Base-by-base conservation (phyloP, 2,888 invertebrate species). In the Amphipoea oculea region DNA sequence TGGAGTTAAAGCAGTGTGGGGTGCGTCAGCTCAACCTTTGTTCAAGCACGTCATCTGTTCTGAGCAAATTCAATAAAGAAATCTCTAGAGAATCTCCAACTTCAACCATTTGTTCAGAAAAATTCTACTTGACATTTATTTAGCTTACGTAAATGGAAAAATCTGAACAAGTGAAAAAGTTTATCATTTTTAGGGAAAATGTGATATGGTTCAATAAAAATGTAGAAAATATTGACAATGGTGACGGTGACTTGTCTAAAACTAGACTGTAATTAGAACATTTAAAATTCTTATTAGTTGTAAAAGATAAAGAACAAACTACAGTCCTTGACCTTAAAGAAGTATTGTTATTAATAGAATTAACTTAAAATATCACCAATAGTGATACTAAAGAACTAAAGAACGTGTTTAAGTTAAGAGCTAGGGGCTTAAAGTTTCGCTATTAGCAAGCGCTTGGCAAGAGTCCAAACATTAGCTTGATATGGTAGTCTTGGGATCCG, bases 371-470 rank as follows among this genome's bases (percentile, higher is more conserved):
- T 68, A 36, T 40, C 17, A 65, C 20, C 54, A 78, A 72, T 82
- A 40, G 54, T 73, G 65, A 72, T 62, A 71, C 12, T 71, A 74
- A 73, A 54, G 23, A 69, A 51, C 62, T 68, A 71, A 20, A 63
- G 60, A 79, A 82, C 76, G 84, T 82, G 85, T 80, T 73, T 70
- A 60, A 83, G 76, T 76, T 66, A 79, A 72, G 65, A 76, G 20
- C n/a, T 54, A 23, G 11, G 51, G 45, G 40, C 67, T 77, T 74
- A 66, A 84, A 82, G 72, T 86, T 79, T 76, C 20, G 51, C 67
- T 51, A 76, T 78, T 82, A 82, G 57, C n/a, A 23, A 78, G 75
- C 57, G 45, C 63, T 86, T 88, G 88, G 88, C 88, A 76, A 48
- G 48, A 36, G 17, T 85, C 86, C 88, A 88, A 72, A 70, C 17